Base-by-base conservation (phyloP, 2,797 vertebrate genomes). In the Linurgus olivaceus region DNA sequence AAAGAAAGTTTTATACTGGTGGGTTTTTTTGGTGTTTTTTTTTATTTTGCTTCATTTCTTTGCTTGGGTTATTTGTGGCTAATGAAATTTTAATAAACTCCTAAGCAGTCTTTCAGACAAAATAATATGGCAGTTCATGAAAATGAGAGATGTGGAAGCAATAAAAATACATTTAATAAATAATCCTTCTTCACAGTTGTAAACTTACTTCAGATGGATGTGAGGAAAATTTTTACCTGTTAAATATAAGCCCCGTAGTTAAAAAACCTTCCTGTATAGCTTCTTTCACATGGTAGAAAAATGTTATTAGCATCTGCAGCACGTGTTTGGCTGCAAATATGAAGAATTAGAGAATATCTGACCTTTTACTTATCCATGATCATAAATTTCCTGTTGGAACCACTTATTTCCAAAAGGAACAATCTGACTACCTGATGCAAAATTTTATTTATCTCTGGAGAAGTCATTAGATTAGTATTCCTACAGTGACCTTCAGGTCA, bases 301-400 rank as follows among this genome's bases (percentile, higher is more conserved):
- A 42, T 3, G 3, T 26, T 88, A 76, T 95, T 93, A 82, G 4
- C n/a, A 59, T 73, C 28, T 75, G 35, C 50, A 84, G 14, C 2
- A 58, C 6, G 4, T 54, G 61, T 62, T 77, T 82, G 38, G 17
- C 19, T 68, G 25, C 17, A 52, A 38, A 78, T 75, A 85, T 25
- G 47, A 87, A 74, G 29, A 63, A 58, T 5, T 44, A 35, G 33
- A 52, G 24, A 38, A 77, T n/a, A 61, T 38, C 7, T 76, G 86
- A 88, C 45, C 63, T 95, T 95, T 83, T 74, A 62, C 75, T 91
- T 77, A 50, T 85, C 21, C 50, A 24, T 86, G 73, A 87, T 90
- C 78, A 75, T 67, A 51, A 47, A 28, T 86, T 63, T 70, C n/a
- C 14, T 59, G 67, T 82, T 52, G 23, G 29, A 88, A 44, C 8